phyloP scores from a whole-genome alignment of 2,797 vertebrate species.

The Phoeniculus purpureus region DNA sequence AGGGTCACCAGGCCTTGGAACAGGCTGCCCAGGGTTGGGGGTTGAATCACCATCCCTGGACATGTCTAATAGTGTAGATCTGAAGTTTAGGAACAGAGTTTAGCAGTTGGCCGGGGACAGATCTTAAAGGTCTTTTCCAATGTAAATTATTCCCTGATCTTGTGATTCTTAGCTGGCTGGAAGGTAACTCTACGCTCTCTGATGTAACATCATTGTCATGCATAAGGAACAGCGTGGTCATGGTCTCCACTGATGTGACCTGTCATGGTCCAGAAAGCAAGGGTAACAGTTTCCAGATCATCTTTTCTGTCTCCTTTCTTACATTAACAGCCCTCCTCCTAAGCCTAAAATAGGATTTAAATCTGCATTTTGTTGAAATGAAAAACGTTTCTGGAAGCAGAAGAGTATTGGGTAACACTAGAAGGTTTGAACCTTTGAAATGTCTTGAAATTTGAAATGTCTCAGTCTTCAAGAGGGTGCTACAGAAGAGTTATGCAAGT shows the following conservation, averaged over 20 bases:
- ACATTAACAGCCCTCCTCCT: not conserved
- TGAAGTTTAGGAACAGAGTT: too few species aligned
- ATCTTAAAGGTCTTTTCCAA: too few species aligned
- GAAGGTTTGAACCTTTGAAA: not conserved
- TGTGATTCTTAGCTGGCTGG: not conserved
- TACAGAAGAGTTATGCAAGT: not conserved
- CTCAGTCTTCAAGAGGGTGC: not conserved
- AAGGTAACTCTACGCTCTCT: not conserved
- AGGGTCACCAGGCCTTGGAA: too few species aligned
- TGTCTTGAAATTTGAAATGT: not conserved
- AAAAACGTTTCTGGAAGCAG: not conserved
- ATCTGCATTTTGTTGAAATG: not conserved
- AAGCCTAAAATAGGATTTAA: not conserved
- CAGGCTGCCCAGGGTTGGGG: too few species aligned
- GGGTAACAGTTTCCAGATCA: not conserved
- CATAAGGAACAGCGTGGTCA: not conserved
- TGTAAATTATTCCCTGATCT: too few species aligned
- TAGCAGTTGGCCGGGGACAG: too few species aligned
- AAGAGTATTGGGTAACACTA: not conserved
- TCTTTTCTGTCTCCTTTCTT: not conserved
- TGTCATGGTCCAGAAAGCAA: not conserved
- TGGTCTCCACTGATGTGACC: not conserved
- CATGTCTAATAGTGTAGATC: too few species aligned
- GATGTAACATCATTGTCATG: accelerated
- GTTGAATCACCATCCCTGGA: too few species aligned